phyloP scores from a whole-genome alignment of 2,113 vertebrate species.

The Bombycilla garrulus region DNA sequence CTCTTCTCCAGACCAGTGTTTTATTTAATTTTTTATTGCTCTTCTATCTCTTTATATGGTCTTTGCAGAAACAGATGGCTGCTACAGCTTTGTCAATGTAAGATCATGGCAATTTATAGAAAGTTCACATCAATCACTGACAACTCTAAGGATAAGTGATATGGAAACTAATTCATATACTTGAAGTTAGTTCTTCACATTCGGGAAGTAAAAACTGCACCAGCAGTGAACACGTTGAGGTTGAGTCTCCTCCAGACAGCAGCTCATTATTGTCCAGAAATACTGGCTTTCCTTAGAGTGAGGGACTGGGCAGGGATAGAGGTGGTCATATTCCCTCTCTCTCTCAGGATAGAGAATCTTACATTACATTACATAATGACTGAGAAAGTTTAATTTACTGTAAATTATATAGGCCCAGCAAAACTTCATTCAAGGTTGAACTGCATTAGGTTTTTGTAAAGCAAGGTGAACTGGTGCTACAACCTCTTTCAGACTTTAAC shows the following conservation, averaged over 20 bases:
- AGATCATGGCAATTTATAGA: background rate
- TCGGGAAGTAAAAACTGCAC: background rate
- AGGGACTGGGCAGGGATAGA: background rate
- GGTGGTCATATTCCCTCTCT: background rate
- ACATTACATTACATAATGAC: background rate
- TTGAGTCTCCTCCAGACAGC: background rate
- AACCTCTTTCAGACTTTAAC: background rate
- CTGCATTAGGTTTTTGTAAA: background rate
- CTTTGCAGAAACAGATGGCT: background rate
- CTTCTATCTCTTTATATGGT: background rate
- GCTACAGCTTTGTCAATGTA: background rate
- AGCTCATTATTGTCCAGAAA: background rate
- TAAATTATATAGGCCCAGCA: background rate
- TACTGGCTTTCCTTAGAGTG: background rate
- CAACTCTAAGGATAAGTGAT: background rate
- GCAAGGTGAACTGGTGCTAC: background rate
- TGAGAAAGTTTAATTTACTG: background rate
- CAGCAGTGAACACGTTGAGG: background rate
- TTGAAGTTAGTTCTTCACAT: background rate
- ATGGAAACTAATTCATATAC: background rate
- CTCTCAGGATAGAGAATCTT: background rate
- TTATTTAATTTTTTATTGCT: constrained; percentile 27
- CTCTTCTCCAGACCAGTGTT: constrained; percentile 26
- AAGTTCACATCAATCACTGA: background rate
- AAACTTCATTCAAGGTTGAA: background rate